Percentiles rank a stretch among this genome's conserved stretches.
phyloP scores from a whole-genome alignment of 2,797 vertebrate genomes.

The Clarias platycephalus region DNA sequence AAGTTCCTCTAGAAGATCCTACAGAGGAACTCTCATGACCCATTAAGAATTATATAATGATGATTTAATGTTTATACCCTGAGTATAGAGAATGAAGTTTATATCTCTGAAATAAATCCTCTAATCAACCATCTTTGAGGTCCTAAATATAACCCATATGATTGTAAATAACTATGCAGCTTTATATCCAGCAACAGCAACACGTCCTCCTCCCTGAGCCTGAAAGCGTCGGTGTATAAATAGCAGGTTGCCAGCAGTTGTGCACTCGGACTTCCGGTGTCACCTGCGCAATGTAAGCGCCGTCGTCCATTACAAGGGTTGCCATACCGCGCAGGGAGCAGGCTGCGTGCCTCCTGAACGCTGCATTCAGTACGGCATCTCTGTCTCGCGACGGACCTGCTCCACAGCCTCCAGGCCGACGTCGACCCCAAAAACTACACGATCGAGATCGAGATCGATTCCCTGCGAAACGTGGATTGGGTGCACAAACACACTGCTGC shows the following conservation, averaged over 20 bases:
- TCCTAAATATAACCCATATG: not conserved
- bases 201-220: not conserved
- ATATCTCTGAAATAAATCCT: not conserved
- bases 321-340: conserved; percentile 77
- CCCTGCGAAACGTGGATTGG: conserved; percentile 20
- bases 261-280: conserved; percentile 64
- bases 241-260: conserved; percentile 30
- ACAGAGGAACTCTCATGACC: not conserved
- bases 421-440: conserved; percentile 1
- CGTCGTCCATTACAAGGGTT: conserved; percentile 73
- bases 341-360: conserved; percentile 26
- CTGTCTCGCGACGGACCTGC: not conserved
- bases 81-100: too few relatives aligned
- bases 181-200: not conserved
- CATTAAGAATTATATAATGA: not conserved
- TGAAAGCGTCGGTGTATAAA: not conserved
- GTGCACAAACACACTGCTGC: conserved; percentile 26
- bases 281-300: conserved; percentile 68
- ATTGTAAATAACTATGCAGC: not conserved
- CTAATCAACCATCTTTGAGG: not conserved
- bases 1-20: not conserved
- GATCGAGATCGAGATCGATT: conserved; percentile 39
- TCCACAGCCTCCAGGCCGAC: not conserved
- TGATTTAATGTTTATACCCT: not conserved
- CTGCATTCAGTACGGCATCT: not conserved